A percentile compares a stretch with the other conserved stretches of the same genome.
These are phyloP conservation scores for Phasia obesa DNA, from an alignment of 2,888 invertebrate genomes.

Conservation along the genomic window DNA sequence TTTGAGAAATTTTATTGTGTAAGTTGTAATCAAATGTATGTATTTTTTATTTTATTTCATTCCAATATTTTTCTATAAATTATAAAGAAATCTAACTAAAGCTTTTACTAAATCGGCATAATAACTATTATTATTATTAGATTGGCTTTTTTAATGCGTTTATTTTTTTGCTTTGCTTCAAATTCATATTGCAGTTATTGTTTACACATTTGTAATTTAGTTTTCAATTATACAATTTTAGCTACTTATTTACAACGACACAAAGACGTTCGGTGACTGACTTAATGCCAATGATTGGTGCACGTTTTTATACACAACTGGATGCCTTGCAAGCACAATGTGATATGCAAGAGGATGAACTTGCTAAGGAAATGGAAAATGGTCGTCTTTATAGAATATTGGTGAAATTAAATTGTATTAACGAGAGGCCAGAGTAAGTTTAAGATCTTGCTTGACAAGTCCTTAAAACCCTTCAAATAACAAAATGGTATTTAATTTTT, in stretches of 20 bases:
- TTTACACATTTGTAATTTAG: too few species aligned
- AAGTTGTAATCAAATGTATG: slow-evolving; percentile 79
- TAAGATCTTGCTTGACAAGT: not conserved
- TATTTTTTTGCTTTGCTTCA: too few species aligned
- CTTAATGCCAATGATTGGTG: slow-evolving; percentile 99
- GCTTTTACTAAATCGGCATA: too few species aligned
- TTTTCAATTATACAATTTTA: slow-evolving; percentile 77
- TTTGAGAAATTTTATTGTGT: slow-evolving; percentile 96
- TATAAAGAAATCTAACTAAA: not conserved
- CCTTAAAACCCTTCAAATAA: not conserved
- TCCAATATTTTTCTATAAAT: slow-evolving; percentile 19
- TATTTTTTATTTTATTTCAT: slow-evolving; percentile 23
- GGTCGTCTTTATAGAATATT: slow-evolving; percentile 95
- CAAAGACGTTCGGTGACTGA: slow-evolving; percentile 93
- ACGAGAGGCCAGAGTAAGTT: slow-evolving; percentile 96
- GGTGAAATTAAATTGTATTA: slow-evolving; percentile 95
- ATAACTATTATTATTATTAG: too few species aligned
- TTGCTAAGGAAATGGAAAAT: slow-evolving; percentile 97
- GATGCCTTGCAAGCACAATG: slow-evolving; percentile 94
- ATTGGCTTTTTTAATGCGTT: too few species aligned
- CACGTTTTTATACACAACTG: slow-evolving; percentile 97
- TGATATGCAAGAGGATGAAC: slow-evolving; percentile 94
- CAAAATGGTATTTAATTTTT: too few species aligned
- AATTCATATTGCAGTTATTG: too few species aligned
- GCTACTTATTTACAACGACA: slow-evolving; percentile 88